These are phyloP conservation scores for Trachythela sp. DNA, from an alignment of 64 coral and sea anemone genomes.

Conservation along the genomic window DNA sequence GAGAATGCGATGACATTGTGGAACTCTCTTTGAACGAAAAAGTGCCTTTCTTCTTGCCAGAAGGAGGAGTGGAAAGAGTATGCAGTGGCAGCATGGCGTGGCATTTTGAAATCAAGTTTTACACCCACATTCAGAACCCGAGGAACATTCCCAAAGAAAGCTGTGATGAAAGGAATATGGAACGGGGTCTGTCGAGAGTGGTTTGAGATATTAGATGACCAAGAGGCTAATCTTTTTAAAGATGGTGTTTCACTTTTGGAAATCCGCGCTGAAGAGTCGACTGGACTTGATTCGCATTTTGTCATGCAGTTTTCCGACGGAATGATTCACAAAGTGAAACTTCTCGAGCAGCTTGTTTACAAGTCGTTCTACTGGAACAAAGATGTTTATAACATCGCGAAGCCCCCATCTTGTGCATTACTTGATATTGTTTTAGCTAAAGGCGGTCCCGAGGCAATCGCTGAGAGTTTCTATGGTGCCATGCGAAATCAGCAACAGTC, in stretches of 20 bases:
- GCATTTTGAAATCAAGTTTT: background rate
- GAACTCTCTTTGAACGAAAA: background rate
- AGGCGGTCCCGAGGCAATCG: background rate
- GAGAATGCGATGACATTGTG: background rate
- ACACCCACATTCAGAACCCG: background rate
- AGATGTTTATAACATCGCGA: background rate
- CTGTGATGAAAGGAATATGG: background rate
- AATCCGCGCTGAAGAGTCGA: background rate
- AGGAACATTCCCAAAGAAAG: background rate
- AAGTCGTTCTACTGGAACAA: background rate
- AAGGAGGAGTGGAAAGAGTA: background rate
- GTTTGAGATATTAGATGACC: background rate
- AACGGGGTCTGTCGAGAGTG: background rate
- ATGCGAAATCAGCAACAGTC: background rate
- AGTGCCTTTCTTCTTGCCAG: background rate
- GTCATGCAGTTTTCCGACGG: background rate
- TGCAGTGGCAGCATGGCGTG: background rate
- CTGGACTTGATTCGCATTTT: background rate
- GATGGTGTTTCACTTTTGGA: background rate
- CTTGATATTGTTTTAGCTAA: background rate
- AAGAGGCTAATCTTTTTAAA: background rate
- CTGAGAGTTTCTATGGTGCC: background rate
- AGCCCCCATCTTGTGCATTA: background rate
- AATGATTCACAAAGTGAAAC: background rate
- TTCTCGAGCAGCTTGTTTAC: background rate